Evolutionary conservation across 1,140 invertebrate genomes (phyloP), one percentile per base, ranked within the genome.

Genomic region (Thaumatotibia leucotreta): DNA sequence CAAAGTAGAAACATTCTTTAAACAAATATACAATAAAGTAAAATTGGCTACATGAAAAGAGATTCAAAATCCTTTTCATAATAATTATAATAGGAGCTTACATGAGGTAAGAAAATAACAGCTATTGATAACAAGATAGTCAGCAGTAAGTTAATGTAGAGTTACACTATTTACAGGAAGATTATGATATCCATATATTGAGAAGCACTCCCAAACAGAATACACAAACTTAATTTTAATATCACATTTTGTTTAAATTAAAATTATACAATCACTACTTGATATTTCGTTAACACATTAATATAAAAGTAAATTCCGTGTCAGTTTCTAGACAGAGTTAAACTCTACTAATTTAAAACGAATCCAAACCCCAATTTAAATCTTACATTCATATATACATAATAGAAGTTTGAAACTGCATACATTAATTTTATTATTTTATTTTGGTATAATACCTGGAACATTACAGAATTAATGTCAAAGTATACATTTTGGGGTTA

Each of bases 171-270:
- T 2, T 20, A 45, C 14, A 45, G 17, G n/a, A 39, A 8, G 20
- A 45, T 14, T 14, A 39, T 29, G 27, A 39, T n/a, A 39, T n/a
- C 17, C 39, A 45, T n/a, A 5, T 20, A 14, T 45, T 8, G 17
- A 45, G 39, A 45, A 45, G 35, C 14, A 45, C 17, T 45, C 17
- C n/a, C 39, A 45, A 45, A 54, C 63, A 35, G 61, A 65, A 61
- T 45, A 65, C 66, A 67, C 45, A 52, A 69, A 73, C 75, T 79
- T 80, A 79, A 73, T 61, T 71, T 73, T 82, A 82, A 76, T 80
- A 80, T 80, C 79, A 80, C 79, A 82, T 74, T 76, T 79, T 70
- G 31, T 74, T 73, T 66, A 63, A 72, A 61, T 66, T 49, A 65
- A 58, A 64, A 22, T 23, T 49, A 58, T 29, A 58, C n/a, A 58